Base-by-base conservation (phyloP, 2,113 vertebrate species). In the Litocranius walleri region DNA sequence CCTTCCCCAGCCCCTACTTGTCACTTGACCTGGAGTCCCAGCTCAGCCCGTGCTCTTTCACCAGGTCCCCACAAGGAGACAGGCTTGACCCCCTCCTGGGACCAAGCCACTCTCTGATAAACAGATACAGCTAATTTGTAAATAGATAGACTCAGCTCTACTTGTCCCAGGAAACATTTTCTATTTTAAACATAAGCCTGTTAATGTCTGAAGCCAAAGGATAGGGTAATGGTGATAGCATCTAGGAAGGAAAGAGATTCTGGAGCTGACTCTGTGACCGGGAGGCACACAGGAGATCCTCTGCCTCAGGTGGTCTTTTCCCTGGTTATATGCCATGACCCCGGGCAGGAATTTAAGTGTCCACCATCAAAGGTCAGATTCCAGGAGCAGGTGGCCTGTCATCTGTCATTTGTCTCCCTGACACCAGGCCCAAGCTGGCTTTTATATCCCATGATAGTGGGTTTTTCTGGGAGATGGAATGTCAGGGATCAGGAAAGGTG, bases 121-220 rank as follows among this genome's bases (percentile, higher is more conserved):
- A 52, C 15, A 80, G 90, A 94, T n/a, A 45, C 23, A 33, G 54
- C 25, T 48, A n/a, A 81, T 50, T 8, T 54, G n/a, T 81, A 52
- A 95, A 93, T 57, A 16, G 56, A 48, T 3, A 56, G 43, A 45
- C 57, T 94, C n/a, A 21, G 88, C 77, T 61, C 94, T 45, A 8
- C 52, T 56, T 86, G 74, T 84, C 56, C 86, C 36, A 57, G 48
- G 61, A 61, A 88, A 81, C 45, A 85, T 50, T 94, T 94, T 92
- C 57, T 43, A 25, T 67, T 62, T 81, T 86, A 82, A 77, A 43
- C 13, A 7, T 23, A 62, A 57, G 87, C 56, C 59, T 62, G 23
- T n/a, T 61, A 11, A 50, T 27, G 62, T 85, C 81, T 93, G 59
- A 52, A 89, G 33, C 36, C 83, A 62, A 59, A 57, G 93, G 78